phyloP scores from a whole-genome alignment of 2,888 invertebrate species.

The Marronus borbonicus region DNA sequence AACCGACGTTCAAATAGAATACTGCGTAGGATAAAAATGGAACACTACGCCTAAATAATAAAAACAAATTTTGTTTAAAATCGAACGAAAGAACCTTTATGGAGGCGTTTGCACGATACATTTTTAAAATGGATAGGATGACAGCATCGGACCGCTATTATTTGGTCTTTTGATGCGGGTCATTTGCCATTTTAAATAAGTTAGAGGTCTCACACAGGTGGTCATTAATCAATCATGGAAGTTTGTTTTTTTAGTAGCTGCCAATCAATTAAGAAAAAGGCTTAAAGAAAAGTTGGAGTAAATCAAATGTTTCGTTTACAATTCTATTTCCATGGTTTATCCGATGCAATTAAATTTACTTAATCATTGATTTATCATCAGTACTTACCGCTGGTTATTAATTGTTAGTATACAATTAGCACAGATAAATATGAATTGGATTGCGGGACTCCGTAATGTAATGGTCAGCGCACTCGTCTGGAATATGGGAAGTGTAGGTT shows the following conservation, averaged over 20 bases:
- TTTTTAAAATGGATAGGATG: constrained; percentile 37
- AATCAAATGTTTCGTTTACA: too few relatives aligned
- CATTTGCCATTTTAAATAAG: constrained; percentile 35
- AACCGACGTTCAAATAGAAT: background rate
- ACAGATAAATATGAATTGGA: too few relatives aligned
- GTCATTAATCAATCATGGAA: constrained; percentile 36
- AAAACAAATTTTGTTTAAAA: constrained; percentile 38
- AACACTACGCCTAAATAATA: constrained; percentile 22
- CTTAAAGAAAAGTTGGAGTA: background rate
- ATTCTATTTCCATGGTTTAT: too few relatives aligned
- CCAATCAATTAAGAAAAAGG: background rate
- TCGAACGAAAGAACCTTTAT: constrained; percentile 12
- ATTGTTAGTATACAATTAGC: too few relatives aligned
- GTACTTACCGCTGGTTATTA: too few relatives aligned
- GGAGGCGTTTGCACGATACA: constrained; percentile 33
- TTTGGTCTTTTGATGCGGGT: constrained; percentile 39
- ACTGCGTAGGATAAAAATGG: background rate
- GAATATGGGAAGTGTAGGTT: too few relatives aligned
- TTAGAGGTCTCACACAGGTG: constrained; percentile 28
- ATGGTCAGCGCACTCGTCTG: too few relatives aligned
- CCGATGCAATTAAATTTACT: too few relatives aligned
- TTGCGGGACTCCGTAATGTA: too few relatives aligned
- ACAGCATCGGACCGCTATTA: constrained; percentile 34
- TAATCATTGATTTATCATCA: too few relatives aligned
- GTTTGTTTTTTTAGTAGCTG: constrained; percentile 4